A percentile compares a stretch with the other conserved stretches of the same genome.
These are phyloP conservation scores for Aurelia coerulea DNA, from an alignment of 30 jellyfish, hydroid and myxozoan genomes.

Conservation along the genomic window DNA sequence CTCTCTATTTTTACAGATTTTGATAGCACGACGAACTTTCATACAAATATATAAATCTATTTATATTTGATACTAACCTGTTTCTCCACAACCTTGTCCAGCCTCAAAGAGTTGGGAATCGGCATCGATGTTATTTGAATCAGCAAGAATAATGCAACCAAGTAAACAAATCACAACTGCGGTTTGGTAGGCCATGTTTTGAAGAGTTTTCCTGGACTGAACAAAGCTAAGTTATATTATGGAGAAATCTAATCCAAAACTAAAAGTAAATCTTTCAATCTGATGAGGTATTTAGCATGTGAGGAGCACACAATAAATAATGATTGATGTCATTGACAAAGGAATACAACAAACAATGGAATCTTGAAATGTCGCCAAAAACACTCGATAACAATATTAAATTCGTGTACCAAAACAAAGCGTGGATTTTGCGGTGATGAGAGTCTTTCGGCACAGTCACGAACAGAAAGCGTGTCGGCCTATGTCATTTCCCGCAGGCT, in stretches of 20 bases:
- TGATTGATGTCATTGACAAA: slow-evolving; percentile 16
- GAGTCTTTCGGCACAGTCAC: slow-evolving; percentile 22
- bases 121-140: not conserved
- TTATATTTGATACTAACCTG: slow-evolving; percentile 6
- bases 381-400: slow-evolving; percentile 1
- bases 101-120: slow-evolving; percentile 21
- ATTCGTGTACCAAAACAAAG: slow-evolving; percentile 21
- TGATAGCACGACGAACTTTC: not conserved
- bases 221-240: too few relatives aligned
- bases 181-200: slow-evolving; percentile 2
- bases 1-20: too few relatives aligned
- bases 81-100: slow-evolving; percentile 63
- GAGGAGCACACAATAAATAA: not conserved
- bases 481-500: too few relatives aligned
- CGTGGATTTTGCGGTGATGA: slow-evolving; percentile 39
- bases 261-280: too few relatives aligned
- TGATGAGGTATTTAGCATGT: not conserved
- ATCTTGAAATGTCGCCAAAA: slow-evolving; percentile 49
- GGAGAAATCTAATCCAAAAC: too few relatives aligned
- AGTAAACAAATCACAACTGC: not conserved
- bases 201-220: slow-evolving; percentile 3
- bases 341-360: slow-evolving; percentile 15
- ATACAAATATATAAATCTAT: not conserved
- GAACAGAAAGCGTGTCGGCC: slow-evolving; percentile 20
- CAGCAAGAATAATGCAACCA: not conserved